phyloP scores from a whole-genome alignment of 1,140 invertebrate species.

The Neodiprion fabricii region DNA sequence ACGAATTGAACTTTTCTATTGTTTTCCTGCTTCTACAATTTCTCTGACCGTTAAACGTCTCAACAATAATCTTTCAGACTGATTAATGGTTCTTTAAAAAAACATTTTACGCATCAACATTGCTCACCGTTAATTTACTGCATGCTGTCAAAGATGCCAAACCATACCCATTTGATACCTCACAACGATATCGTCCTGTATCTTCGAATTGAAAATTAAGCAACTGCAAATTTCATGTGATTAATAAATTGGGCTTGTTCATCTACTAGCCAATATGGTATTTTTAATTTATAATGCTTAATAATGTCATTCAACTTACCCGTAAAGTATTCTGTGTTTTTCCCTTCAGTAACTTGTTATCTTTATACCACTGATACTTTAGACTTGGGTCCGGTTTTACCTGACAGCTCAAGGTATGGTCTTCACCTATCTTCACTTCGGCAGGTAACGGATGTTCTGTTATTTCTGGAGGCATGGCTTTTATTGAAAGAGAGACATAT shows the following conservation, averaged over 20 bases:
- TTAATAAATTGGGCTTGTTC: too few species aligned
- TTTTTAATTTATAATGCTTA: too few species aligned
- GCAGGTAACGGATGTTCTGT: conserved; percentile 39
- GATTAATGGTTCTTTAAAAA: too few species aligned
- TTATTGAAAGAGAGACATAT: conserved; percentile 36
- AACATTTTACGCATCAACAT: neutral
- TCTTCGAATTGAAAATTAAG: conserved; percentile 37
- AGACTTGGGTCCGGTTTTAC: conserved; percentile 43
- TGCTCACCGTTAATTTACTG: conserved; percentile 40
- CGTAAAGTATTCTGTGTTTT: conserved; percentile 38
- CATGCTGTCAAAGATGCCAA: conserved; percentile 37
- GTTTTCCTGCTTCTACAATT: too few species aligned
- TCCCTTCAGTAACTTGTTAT: conserved; percentile 44
- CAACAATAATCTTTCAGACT: too few species aligned
- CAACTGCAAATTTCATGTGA: conserved; percentile 32
- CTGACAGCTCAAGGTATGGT: conserved; percentile 38
- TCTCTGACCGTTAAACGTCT: too few species aligned
- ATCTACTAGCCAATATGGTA: too few species aligned
- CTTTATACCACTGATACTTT: conserved; percentile 48
- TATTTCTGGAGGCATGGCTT: conserved; percentile 37
- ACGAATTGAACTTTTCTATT: too few species aligned
- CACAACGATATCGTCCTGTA: conserved; percentile 49
- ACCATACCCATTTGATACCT: conserved; percentile 39
- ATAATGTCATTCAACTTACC: conserved; percentile 25
- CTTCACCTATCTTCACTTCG: conserved; percentile 39